Conservation (phyloP, 2,888 invertebrate species). For the Synergus umbraculus region DNA sequence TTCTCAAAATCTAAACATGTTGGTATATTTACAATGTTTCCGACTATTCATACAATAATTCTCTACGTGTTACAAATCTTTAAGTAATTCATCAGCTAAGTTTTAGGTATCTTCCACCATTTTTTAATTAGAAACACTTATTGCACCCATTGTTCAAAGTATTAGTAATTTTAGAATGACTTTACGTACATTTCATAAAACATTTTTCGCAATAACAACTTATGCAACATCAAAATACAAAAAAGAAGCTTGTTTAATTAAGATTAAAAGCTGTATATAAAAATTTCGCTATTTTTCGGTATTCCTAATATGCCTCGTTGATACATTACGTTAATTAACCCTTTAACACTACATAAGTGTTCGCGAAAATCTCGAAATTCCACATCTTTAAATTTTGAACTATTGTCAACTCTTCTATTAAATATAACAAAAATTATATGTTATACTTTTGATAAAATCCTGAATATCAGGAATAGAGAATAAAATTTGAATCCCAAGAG, state of each 20-base stretch:
- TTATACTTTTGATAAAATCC: too few relatives aligned
- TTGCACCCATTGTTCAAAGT: slow-evolving; percentile 11
- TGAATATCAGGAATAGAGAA: too few relatives aligned
- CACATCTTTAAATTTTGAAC: too few relatives aligned
- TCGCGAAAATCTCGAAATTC: too few relatives aligned
- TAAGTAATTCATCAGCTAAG: background rate
- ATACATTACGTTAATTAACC: background rate
- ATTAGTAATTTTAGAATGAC: background rate
- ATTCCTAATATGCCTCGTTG: slow-evolving; percentile 17
- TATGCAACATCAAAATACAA: background rate
- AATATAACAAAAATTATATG: too few relatives aligned
- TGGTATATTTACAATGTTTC: background rate
- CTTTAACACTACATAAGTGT: too few relatives aligned
- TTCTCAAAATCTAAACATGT: background rate
- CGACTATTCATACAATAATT: background rate
- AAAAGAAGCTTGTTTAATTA: background rate
- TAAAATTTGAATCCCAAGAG: too few relatives aligned
- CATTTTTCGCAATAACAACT: background rate
- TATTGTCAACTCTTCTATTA: too few relatives aligned
- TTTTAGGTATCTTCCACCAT: background rate
- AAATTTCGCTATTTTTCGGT: background rate
- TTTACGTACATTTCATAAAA: slow-evolving; percentile 19
- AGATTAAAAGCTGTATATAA: background rate
- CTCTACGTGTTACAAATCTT: background rate
- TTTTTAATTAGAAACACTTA: slow-evolving; percentile 10